Evolutionary conservation across 2,888 invertebrate genomes (phyloP).

Genomic region (Napeogenes inachia): DNA sequence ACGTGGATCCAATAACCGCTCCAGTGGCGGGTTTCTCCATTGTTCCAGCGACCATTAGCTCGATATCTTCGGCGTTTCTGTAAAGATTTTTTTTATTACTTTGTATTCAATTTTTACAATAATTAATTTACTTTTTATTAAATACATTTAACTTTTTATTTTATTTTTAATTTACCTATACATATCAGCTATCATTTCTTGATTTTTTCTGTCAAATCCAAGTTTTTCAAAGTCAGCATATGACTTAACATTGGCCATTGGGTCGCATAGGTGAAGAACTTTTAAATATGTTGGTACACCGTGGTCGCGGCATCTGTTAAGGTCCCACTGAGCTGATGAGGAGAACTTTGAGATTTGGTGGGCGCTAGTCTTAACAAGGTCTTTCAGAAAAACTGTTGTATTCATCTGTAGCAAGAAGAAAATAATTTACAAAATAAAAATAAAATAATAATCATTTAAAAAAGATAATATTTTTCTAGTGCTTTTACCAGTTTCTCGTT

Average conservation of each 20-base stretch:
- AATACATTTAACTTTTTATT: too few species aligned
- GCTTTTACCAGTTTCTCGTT: constrained; percentile 80
- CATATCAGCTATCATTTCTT: constrained; percentile 81
- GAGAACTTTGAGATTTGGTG: constrained; percentile 78
- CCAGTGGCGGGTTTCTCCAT: constrained; percentile 88
- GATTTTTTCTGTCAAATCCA: constrained; percentile 76
- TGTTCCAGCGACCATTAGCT: constrained; percentile 89
- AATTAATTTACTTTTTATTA: neutral
- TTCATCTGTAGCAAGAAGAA: constrained; percentile 67
- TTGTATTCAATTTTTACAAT: neutral
- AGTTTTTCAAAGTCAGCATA: constrained; percentile 78
- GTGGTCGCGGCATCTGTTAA: constrained; percentile 83
- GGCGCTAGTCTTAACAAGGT: constrained; percentile 81
- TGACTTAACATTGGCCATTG: constrained; percentile 66
- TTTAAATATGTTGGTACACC: constrained; percentile 86
- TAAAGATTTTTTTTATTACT: constrained; percentile 30
- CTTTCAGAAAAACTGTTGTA: constrained; percentile 76
- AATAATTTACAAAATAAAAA: too few species aligned
- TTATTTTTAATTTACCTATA: constrained; percentile 72
- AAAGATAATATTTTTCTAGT: neutral
- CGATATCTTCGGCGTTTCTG: constrained; percentile 85
- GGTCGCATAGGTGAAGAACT: constrained; percentile 82
- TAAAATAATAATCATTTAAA: too few species aligned
- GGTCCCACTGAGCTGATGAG: constrained; percentile 66
- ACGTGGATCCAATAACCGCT: constrained; percentile 90